Conservation (phyloP, 2,888 invertebrate genomes). For the Drosophila lacicola region DNA sequence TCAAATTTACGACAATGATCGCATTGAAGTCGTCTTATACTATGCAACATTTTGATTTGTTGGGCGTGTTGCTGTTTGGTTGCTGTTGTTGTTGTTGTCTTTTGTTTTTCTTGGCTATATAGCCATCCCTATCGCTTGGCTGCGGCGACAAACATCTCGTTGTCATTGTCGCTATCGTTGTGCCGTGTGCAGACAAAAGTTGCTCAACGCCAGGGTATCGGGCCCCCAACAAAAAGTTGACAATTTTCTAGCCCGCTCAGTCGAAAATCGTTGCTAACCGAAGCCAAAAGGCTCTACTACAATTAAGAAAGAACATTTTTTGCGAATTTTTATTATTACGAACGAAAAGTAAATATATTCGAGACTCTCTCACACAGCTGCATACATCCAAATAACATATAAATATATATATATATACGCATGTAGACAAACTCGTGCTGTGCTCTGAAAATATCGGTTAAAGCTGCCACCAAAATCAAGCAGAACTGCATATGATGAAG, state of each 20-base stretch:
- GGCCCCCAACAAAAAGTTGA: constrained; percentile 56
- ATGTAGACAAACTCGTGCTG: constrained; percentile 37
- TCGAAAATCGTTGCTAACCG: constrained; percentile 81
- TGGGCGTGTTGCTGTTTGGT: constrained; percentile 39
- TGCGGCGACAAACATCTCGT: constrained; percentile 52
- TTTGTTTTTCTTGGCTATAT: constrained; percentile 40
- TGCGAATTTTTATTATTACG: constrained; percentile 75
- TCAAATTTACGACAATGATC: constrained; percentile 22
- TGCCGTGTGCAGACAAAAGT: constrained; percentile 75
- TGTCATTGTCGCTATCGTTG: constrained; percentile 52
- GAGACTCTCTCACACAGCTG: constrained; percentile 9
- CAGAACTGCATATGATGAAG: constrained; percentile 56
- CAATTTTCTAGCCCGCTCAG: constrained; percentile 73
- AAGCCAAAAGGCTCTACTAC: constrained; percentile 76
- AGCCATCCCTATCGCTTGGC: constrained; percentile 68
- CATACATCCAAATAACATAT: constrained; percentile 9
- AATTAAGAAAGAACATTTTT: constrained; percentile 63
- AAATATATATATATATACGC: constrained; percentile 2
- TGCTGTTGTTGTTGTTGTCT: constrained; percentile 25
- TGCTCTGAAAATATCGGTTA: constrained; percentile 63
- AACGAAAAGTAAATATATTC: constrained; percentile 77
- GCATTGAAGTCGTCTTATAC: constrained; percentile 17
- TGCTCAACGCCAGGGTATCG: constrained; percentile 40
- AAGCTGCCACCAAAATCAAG: constrained; percentile 40
- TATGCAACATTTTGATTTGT: constrained; percentile 46